Conservation (phyloP, 2,888 invertebrate species). For the Lasioglossum marginatum region DNA sequence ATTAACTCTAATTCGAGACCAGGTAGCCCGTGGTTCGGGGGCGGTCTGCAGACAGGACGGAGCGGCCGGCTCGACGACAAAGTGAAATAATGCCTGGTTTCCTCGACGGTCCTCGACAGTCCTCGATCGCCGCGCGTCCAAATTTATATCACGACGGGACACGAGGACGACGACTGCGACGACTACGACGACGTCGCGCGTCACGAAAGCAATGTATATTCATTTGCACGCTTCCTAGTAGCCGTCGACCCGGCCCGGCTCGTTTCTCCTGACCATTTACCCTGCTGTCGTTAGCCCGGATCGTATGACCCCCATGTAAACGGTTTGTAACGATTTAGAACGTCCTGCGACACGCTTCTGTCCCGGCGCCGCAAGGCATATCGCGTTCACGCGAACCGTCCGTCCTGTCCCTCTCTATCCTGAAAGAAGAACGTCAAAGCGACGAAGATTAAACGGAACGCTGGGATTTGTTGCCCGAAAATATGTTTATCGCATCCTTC, state of each 20-base stretch:
- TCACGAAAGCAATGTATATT: slow-evolving; percentile 71
- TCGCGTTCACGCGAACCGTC: slow-evolving; percentile 15
- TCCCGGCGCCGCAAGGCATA: not conserved
- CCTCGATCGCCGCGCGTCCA: slow-evolving; percentile 37
- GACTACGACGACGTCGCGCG: slow-evolving; percentile 52
- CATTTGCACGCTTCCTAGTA: slow-evolving; percentile 65
- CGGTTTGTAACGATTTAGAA: slow-evolving; percentile 68
- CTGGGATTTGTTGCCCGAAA: too few relatives aligned
- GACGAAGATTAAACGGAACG: too few relatives aligned
- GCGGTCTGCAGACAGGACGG: not conserved
- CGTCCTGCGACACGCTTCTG: slow-evolving; percentile 30
- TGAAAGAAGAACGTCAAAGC: too few relatives aligned
- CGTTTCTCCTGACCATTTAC: slow-evolving; percentile 56
- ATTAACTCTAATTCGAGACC: slow-evolving; percentile 70
- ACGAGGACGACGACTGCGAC: not conserved
- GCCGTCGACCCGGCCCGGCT: slow-evolving; percentile 31
- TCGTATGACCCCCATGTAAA: slow-evolving; percentile 63
- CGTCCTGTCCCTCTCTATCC: too few relatives aligned
- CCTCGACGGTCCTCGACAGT: slow-evolving; percentile 11
- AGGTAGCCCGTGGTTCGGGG: slow-evolving; percentile 54
- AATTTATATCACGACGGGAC: slow-evolving; percentile 65
- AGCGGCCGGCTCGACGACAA: slow-evolving; percentile 35
- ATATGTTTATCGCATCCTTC: too few relatives aligned
- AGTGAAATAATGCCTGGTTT: slow-evolving; percentile 66
- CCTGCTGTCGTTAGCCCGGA: slow-evolving; percentile 52